These are phyloP conservation scores for Xerus rutilus DNA, from an alignment of 2,797 vertebrate genomes.

Conservation along the genomic window DNA sequence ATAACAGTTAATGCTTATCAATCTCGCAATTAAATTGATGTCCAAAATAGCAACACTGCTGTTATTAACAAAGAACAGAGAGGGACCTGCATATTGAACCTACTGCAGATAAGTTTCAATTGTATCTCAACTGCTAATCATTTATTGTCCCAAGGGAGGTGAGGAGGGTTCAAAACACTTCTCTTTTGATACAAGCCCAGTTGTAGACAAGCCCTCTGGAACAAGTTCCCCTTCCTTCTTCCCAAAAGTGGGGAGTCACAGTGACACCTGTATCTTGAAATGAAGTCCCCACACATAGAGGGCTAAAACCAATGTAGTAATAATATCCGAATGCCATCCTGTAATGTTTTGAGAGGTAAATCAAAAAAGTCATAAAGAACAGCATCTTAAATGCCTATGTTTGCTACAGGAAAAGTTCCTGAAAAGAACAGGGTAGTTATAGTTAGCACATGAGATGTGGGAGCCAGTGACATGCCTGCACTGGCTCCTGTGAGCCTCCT, in stretches of 20 bases:
- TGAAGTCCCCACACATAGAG: not conserved
- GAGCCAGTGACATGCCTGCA: not conserved
- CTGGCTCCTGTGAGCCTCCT: not conserved
- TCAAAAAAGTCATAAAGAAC: not conserved
- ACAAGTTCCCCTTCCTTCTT: not conserved
- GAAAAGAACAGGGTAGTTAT: not conserved
- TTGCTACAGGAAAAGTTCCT: not conserved
- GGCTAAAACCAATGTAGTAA: not conserved
- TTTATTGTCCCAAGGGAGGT: slow-evolving; percentile 4
- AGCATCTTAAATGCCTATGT: not conserved
- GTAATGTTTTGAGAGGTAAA: not conserved
- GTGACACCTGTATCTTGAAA: not conserved
- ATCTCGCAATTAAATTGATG: not conserved
- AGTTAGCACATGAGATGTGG: not conserved
- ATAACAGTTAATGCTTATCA: not conserved
- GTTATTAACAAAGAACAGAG: slow-evolving; percentile 23
- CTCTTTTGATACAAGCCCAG: slow-evolving; percentile 6
- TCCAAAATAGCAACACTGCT: not conserved
- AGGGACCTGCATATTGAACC: not conserved
- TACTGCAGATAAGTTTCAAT: not conserved
- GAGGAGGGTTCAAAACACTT: not conserved
- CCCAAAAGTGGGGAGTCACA: not conserved
- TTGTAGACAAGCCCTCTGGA: not conserved
- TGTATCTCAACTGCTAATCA: not conserved
- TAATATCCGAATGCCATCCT: not conserved